Evolutionary conservation across 2,888 invertebrate genomes (phyloP).

Genomic region (Micropterix aruncella): DNA sequence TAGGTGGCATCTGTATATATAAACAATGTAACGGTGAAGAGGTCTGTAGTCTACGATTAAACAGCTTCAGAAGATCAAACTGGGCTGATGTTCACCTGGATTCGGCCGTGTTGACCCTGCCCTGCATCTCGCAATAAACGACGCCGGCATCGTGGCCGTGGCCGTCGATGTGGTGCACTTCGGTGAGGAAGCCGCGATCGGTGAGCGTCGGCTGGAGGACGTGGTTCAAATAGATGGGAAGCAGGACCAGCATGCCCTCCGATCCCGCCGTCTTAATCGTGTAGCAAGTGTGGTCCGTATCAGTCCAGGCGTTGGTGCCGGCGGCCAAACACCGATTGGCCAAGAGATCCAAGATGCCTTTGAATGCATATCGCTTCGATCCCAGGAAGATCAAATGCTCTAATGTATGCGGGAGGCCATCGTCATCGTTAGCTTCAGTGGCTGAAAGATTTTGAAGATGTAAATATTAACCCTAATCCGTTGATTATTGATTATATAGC

Average conservation of each 20-base stretch:
- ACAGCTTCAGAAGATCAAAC: no score
- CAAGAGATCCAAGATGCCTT: conserved; percentile 75
- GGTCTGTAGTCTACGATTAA: no score
- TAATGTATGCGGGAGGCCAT: conserved; percentile 84
- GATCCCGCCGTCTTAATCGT: conserved; percentile 78
- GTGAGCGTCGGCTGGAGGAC: conserved; percentile 72
- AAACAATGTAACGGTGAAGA: not conserved
- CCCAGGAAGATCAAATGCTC: conserved; percentile 88
- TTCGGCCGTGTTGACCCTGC: conserved; percentile 67
- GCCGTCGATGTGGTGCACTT: conserved; percentile 83
- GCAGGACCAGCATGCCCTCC: conserved; percentile 74
- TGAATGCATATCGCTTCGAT: conserved; percentile 79
- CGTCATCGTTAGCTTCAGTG: conserved; percentile 83
- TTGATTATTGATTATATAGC: no score
- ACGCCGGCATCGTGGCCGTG: conserved; percentile 86
- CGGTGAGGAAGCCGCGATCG: conserved; percentile 71
- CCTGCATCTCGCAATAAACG: conserved; percentile 94
- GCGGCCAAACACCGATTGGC: conserved; percentile 84
- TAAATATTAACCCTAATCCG: no score
- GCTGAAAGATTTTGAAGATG: no score
- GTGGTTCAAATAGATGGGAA: conserved; percentile 87
- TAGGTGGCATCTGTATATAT: conserved; percentile 36
- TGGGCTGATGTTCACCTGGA: conserved; percentile 28
- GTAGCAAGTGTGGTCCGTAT: conserved; percentile 78
- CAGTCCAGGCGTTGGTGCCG: conserved; percentile 87